Percentiles rank a stretch among this genome's conserved stretches.
These are phyloP conservation scores for Ylistrum balloti DNA, from an alignment of 1,140 invertebrate genomes.

Conservation along the genomic window DNA sequence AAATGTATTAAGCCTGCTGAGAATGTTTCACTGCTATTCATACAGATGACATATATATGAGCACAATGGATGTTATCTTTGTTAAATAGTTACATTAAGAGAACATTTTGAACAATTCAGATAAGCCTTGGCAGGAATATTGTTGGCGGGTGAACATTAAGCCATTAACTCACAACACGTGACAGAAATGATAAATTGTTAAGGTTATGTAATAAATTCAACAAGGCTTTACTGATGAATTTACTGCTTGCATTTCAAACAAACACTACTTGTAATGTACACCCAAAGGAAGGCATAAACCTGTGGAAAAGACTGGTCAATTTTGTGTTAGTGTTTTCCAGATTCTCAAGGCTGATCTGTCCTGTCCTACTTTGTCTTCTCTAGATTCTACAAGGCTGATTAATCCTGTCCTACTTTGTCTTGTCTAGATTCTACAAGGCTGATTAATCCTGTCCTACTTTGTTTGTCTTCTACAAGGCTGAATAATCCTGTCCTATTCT, in stretches of 20 bases:
- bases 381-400: too few species aligned
- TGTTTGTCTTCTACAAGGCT: neutral
- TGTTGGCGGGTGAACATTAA: slow-evolving; percentile 4
- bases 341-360: too few species aligned
- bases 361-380: too few species aligned
- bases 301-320: too few species aligned
- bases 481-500: neutral
- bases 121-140: slow-evolving; percentile 2
- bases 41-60: neutral
- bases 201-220: slow-evolving; percentile 14
- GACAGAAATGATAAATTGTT: neutral
- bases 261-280: neutral
- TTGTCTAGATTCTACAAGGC: too few species aligned
- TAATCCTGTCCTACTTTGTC: too few species aligned
- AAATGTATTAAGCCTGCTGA: too few species aligned
- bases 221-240: neutral
- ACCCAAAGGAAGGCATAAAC: neutral
- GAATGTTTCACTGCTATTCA: neutral
- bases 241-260: neutral
- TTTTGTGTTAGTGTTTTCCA: too few species aligned
- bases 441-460: too few species aligned
- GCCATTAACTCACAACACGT: neutral
- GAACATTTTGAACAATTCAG: neutral
- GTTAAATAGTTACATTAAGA: neutral
- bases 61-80: neutral